Conservation (phyloP, 1,140 invertebrate genomes). For the Asobara japonica region DNA sequence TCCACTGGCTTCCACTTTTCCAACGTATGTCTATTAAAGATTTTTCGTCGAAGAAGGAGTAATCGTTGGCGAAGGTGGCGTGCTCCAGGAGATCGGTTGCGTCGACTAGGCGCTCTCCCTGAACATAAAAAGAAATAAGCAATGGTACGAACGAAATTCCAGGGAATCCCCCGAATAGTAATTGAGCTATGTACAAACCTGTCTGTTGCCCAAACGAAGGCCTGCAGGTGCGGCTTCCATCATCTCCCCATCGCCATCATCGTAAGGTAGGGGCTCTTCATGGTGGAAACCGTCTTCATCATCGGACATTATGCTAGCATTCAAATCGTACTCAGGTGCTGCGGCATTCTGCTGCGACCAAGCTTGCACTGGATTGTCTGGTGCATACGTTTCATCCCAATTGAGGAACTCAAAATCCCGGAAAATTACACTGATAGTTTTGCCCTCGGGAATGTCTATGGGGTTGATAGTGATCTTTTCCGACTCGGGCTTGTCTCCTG, state of each 20-base stretch:
- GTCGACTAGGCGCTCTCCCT: not conserved
- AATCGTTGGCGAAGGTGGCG: conserved; percentile 64
- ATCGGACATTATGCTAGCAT: conserved; percentile 48
- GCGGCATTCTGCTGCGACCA: conserved; percentile 20
- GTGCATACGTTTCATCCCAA: conserved; percentile 35
- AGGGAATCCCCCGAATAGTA: conserved; percentile 41
- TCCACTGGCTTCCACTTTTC: conserved; percentile 83
- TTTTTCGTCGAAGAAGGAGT: conserved; percentile 72
- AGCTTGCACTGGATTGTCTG: conserved; percentile 28
- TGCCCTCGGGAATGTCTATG: conserved; percentile 33
- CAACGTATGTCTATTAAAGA: conserved; percentile 71
- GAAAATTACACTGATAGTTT: not conserved
- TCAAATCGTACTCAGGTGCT: conserved; percentile 50
- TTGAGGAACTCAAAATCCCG: conserved; percentile 48
- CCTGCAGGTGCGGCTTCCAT: too few species aligned
- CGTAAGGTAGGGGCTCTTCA: too few species aligned
- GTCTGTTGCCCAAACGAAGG: too few species aligned
- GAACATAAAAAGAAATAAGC: not conserved
- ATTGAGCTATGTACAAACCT: conserved; percentile 34
- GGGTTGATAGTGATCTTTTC: not conserved
- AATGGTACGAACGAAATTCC: not conserved
- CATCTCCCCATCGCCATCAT: too few species aligned
- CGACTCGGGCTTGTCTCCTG: not conserved
- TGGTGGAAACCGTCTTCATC: too few species aligned
- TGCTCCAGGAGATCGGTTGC: not conserved